Evolutionary conservation across 2,113 vertebrate genomes (phyloP).

Genomic region (Passer domesticus): DNA sequence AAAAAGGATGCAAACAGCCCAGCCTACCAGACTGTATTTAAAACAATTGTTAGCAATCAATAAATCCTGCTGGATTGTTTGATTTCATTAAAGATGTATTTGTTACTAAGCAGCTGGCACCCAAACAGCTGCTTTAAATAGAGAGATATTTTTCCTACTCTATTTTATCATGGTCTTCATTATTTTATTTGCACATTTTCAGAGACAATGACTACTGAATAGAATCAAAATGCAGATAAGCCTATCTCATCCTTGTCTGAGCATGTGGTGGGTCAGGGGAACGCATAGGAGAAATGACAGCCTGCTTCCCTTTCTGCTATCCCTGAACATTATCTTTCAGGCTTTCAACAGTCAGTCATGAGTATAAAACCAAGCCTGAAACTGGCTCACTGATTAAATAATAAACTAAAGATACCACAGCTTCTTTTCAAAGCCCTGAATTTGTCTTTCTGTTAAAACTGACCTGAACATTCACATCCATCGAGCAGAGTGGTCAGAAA

Average conservation of each 20-base stretch:
- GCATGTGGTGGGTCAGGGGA: constrained; percentile 48
- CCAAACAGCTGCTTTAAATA: constrained; percentile 83
- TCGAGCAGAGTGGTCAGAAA: neutral
- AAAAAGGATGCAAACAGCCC: constrained; percentile 73
- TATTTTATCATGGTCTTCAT: constrained; percentile 69
- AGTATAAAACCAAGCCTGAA: constrained; percentile 34
- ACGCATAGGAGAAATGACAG: constrained; percentile 34
- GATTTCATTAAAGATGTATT: constrained; percentile 83
- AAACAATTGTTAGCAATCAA: constrained; percentile 81
- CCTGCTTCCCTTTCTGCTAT: constrained; percentile 4
- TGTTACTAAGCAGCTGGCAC: constrained; percentile 77
- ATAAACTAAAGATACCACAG: constrained; percentile 18
- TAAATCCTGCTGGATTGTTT: constrained; percentile 78
- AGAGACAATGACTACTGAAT: constrained; percentile 49
- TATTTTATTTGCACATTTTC: constrained; percentile 62
- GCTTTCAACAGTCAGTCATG: constrained; percentile 14
- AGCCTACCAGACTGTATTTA: constrained; percentile 78
- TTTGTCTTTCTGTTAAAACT: constrained; percentile 31
- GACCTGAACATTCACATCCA: constrained; percentile 27
- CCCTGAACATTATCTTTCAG: constrained; percentile 4
- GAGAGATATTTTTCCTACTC: constrained; percentile 68
- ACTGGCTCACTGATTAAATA: constrained; percentile 34
- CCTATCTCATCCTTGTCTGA: constrained; percentile 24
- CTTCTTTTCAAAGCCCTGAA: constrained; percentile 32
- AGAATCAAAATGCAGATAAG: constrained; percentile 55